A percentile compares a stretch with the other conserved stretches of the same genome.
phyloP scores from a whole-genome alignment of 2,888 invertebrate genomes.

The Lithodes maja region DNA sequence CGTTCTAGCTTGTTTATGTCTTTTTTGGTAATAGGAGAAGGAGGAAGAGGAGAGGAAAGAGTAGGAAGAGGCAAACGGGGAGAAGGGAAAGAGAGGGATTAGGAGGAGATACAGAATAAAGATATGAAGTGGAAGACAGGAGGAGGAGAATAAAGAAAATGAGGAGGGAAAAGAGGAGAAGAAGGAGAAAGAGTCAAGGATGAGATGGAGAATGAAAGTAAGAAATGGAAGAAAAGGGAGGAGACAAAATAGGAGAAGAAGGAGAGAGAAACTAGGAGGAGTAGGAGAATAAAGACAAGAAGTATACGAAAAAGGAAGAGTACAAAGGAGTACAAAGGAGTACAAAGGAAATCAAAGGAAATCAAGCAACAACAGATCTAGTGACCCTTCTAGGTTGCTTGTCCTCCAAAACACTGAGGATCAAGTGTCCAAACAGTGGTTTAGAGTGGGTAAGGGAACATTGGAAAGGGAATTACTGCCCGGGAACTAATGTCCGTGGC shows the following conservation, averaged over 20 bases:
- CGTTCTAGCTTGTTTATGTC: too few species aligned
- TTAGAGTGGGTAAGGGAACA: too few species aligned
- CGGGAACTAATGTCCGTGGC: too few species aligned
- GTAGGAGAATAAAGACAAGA: background rate
- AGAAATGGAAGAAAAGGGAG: background rate
- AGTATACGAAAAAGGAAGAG: background rate
- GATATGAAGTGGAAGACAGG: too few species aligned
- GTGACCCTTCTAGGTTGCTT: too few species aligned
- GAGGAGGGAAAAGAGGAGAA: background rate
- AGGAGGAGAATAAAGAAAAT: background rate
- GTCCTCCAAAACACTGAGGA: too few species aligned
- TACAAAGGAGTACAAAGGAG: background rate
- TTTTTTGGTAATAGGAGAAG: background rate
- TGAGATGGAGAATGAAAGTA: background rate
- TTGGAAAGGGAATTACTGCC: too few species aligned
- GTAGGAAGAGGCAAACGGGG: background rate
- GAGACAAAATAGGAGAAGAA: background rate
- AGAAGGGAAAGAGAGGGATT: background rate
- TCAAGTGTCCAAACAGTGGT: too few species aligned
- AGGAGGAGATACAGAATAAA: background rate
- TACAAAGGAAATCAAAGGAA: too few species aligned
- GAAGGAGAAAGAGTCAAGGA: background rate
- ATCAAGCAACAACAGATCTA: too few species aligned
- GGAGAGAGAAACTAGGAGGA: background rate
- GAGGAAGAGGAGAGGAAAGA: background rate